Percentiles rank a stretch among this genome's conserved stretches.
These are phyloP conservation scores for Platysternon megacephalum DNA, from an alignment of 2,113 vertebrate species.

Conservation along the genomic window DNA sequence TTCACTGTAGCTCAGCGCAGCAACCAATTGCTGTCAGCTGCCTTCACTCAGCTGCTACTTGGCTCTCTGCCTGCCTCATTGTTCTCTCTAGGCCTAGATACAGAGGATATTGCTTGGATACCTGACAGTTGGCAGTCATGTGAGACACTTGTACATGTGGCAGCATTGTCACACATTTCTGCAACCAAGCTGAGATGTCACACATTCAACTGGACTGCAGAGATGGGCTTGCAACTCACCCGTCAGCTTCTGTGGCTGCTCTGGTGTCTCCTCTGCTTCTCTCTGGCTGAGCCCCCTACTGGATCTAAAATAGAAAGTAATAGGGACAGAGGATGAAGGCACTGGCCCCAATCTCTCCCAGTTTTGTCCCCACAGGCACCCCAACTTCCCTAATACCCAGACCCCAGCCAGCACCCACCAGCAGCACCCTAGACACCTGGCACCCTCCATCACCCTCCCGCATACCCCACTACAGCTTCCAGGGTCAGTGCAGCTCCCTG, in stretches of 20 bases:
- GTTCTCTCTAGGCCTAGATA: neutral
- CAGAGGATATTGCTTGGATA: neutral
- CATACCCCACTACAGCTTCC: neutral
- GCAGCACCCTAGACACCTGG: neutral
- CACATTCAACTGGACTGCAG: fast-evolving
- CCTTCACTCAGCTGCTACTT: neutral
- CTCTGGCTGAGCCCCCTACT: neutral
- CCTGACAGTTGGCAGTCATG: neutral
- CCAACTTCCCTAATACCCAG: neutral
- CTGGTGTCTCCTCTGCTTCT: neutral
- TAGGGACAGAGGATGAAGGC: neutral
- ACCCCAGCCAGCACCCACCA: neutral
- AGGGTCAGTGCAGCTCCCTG: neutral
- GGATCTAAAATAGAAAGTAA: fast-evolving
- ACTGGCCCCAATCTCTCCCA: neutral
- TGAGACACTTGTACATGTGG: neutral
- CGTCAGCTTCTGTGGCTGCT: fast-evolving
- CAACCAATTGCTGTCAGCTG: neutral
- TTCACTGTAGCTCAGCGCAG: neutral
- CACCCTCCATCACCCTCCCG: neutral
- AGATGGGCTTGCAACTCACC: neutral
- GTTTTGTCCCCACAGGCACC: neutral
- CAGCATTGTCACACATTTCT: neutral
- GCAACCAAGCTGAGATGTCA: fast-evolving
- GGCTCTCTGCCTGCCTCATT: neutral